Conservation (phyloP, 2,113 vertebrate species). For the Rhagologus leucostigma region DNA sequence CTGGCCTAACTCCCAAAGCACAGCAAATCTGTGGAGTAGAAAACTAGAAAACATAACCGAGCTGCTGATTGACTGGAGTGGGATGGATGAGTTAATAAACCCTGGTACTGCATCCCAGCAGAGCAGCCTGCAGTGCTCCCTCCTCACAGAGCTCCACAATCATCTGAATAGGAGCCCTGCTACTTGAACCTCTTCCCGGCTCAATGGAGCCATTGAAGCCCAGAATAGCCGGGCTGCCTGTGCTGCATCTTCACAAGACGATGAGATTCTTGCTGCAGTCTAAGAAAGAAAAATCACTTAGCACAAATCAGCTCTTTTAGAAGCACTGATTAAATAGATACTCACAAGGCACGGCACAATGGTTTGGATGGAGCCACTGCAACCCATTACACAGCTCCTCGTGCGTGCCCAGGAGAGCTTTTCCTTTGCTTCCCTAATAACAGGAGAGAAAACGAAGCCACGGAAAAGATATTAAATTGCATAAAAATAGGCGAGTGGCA, state of each 20-base stretch:
- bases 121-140: neutral
- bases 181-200: neutral
- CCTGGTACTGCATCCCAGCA: neutral
- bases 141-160: neutral
- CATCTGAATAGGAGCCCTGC: neutral
- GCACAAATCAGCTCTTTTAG: constrained; percentile 5
- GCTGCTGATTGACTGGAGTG: neutral
- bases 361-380: constrained; percentile 12
- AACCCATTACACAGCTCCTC: neutral
- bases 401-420: constrained; percentile 17
- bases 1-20: neutral
- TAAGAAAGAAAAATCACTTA: constrained; percentile 14
- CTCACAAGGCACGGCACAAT: constrained; percentile 1
- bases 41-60: fast-evolving
- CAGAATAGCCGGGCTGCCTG: neutral
- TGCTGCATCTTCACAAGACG: neutral
- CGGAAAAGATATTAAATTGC: neutral
- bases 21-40: fast-evolving
- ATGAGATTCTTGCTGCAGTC: neutral
- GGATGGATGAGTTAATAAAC: neutral
- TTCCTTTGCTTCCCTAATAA: neutral
- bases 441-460: neutral
- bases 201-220: neutral
- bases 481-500: neutral
- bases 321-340: constrained; percentile 47